Percentiles rank a stretch among this genome's conserved stretches.
Evolutionary conservation across 1,140 invertebrate species (phyloP).

Genomic region (Rhopalosiphum maidis): DNA sequence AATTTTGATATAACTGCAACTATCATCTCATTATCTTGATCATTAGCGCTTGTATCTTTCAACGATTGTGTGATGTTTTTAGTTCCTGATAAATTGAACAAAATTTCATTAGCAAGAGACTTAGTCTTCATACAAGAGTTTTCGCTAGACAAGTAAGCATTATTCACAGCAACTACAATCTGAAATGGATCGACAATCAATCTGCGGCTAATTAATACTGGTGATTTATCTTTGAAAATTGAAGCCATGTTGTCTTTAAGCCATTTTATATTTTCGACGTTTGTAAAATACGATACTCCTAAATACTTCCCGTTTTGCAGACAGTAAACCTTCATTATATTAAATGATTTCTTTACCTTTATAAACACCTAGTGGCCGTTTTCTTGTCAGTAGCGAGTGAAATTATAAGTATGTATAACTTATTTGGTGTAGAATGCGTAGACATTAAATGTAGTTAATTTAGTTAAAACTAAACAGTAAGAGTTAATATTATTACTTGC

Average conservation of each 20-base stretch:
- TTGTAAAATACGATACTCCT: constrained; percentile 28
- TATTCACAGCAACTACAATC: constrained; percentile 72
- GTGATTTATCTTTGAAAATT: constrained; percentile 26
- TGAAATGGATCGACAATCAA: constrained; percentile 73
- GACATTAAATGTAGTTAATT: too few species aligned
- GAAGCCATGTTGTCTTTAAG: constrained; percentile 28
- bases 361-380: background rate
- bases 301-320: constrained; percentile 49
- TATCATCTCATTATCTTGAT: constrained; percentile 67
- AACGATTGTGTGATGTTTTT: constrained; percentile 75
- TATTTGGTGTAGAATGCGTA: too few species aligned
- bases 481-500: too few species aligned
- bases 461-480: too few species aligned
- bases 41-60: constrained; percentile 70
- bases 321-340: background rate
- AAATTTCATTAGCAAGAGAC: constrained; percentile 71
- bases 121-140: constrained; percentile 68
- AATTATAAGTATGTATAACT: too few species aligned
- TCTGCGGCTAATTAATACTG: constrained; percentile 68
- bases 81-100: constrained; percentile 73
- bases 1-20: constrained; percentile 65
- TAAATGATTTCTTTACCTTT: background rate
- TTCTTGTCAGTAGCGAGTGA: background rate
- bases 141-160: constrained; percentile 68
- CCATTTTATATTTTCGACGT: constrained; percentile 45